Evolutionary conservation across 2,888 invertebrate genomes (phyloP).

Genomic region (Harpalus rubripes): DNA sequence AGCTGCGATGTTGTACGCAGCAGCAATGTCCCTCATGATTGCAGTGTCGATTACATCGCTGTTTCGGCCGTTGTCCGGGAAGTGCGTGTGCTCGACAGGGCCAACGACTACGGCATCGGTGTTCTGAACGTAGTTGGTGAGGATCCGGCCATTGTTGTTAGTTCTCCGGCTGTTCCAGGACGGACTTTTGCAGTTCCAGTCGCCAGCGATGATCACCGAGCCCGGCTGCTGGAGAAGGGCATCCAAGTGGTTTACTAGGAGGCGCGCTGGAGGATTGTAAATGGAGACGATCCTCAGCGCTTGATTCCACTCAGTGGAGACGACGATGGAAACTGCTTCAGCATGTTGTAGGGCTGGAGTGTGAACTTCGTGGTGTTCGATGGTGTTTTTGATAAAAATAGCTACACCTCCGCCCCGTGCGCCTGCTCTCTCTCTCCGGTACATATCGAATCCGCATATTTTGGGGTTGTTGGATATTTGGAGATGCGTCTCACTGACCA

Average conservation of each 20-base stretch:
- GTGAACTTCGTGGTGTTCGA: not conserved
- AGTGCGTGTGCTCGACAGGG: too few species aligned
- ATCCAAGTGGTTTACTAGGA: not conserved
- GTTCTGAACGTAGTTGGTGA: not conserved
- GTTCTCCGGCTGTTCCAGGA: not conserved
- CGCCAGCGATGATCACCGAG: not conserved
- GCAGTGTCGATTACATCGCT: not conserved
- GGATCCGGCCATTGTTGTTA: not conserved
- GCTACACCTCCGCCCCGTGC: not conserved
- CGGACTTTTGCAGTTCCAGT: not conserved
- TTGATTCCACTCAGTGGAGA: not conserved
- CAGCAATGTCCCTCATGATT: not conserved
- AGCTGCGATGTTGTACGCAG: not conserved
- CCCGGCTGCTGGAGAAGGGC: not conserved
- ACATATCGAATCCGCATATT: not conserved
- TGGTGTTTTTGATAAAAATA: not conserved
- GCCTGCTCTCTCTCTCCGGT: not conserved
- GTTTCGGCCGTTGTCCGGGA: too few species aligned
- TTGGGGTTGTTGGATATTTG: not conserved
- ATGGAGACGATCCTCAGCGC: not conserved
- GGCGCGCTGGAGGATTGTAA: conserved; percentile 1
- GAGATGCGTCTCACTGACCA: not conserved
- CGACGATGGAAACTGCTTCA: not conserved
- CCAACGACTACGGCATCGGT: too few species aligned
- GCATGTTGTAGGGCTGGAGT: not conserved